A percentile compares a stretch with the other conserved stretches of the same genome.
These are phyloP conservation scores for Lanistes nyassanus DNA, from an alignment of 1,140 invertebrate species.

Conservation along the genomic window DNA sequence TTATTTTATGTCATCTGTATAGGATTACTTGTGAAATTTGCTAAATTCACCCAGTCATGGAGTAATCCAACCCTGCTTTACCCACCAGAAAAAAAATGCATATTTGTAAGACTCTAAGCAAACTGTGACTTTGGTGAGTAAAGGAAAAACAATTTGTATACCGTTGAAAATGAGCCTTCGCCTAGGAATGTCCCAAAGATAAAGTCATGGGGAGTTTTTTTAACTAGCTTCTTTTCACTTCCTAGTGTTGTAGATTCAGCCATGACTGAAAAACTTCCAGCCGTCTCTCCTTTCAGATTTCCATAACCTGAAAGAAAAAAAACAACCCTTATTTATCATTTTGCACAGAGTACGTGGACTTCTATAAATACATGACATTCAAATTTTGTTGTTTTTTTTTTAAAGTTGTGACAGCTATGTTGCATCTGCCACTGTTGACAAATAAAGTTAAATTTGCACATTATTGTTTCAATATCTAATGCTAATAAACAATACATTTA, in stretches of 20 bases:
- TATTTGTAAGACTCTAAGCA: too few species aligned
- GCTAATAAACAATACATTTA: too few species aligned
- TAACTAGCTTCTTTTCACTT: slow-evolving; percentile 28
- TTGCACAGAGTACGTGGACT: not conserved
- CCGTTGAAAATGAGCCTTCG: slow-evolving; percentile 96
- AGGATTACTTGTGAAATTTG: too few species aligned
- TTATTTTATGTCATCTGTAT: too few species aligned
- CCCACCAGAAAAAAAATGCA: too few species aligned
- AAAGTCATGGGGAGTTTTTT: slow-evolving; percentile 77
- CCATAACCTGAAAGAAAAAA: not conserved
- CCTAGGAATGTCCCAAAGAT: slow-evolving; percentile 95
- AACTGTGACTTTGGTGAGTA: too few species aligned
- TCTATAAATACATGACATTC: not conserved
- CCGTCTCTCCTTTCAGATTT: not conserved
- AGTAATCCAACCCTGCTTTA: too few species aligned
- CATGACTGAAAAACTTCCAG: not conserved
- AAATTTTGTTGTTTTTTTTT: not conserved
- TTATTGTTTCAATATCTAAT: too few species aligned
- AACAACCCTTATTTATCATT: not conserved
- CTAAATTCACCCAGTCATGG: too few species aligned
- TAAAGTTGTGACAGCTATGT: not conserved
- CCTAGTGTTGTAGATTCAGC: not conserved
- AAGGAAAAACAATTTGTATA: slow-evolving; percentile 65
- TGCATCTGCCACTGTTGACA: not conserved
- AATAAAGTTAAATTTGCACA: not conserved